phyloP scores from a whole-genome alignment of 2,888 invertebrate genomes.

The Drosophila affinis region DNA sequence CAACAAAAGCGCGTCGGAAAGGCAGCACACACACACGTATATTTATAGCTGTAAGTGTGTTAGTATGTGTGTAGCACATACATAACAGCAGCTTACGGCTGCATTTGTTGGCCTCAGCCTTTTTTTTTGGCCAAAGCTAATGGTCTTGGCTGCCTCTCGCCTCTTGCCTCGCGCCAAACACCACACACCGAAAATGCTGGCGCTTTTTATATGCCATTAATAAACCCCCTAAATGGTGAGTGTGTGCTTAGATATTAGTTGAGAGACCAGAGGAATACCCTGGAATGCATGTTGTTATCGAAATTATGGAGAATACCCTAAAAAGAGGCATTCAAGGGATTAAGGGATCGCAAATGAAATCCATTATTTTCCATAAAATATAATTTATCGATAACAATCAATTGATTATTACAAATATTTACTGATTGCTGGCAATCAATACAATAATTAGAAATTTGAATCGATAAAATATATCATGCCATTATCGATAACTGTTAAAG shows the following conservation, averaged over 20 bases:
- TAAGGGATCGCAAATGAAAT: no score
- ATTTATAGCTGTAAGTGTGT: conserved; percentile 15
- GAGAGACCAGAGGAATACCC: neutral
- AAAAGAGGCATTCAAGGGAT: neutral
- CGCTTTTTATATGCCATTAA: conserved; percentile 35
- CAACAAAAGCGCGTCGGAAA: conserved; percentile 48
- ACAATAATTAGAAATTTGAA: no score
- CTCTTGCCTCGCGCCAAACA: neutral
- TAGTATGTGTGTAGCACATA: conserved; percentile 8
- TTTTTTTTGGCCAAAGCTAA: conserved; percentile 18
- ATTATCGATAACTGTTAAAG: neutral
- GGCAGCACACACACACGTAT: conserved; percentile 10
- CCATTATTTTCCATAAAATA: no score
- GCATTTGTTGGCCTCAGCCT: conserved; percentile 33
- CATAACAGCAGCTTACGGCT: conserved; percentile 33
- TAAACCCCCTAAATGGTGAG: conserved; percentile 9
- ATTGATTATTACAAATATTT: no score
- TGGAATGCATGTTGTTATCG: neutral
- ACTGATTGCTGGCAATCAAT: no score
- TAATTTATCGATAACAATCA: no score
- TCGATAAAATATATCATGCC: no score
- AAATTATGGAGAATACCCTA: no score
- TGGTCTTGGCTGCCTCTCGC: conserved; percentile 16
- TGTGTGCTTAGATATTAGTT: neutral
- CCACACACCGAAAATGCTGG: conserved; percentile 21